phyloP scores from a whole-genome alignment of 2,888 invertebrate genomes.

The Mesochorus sp. region DNA sequence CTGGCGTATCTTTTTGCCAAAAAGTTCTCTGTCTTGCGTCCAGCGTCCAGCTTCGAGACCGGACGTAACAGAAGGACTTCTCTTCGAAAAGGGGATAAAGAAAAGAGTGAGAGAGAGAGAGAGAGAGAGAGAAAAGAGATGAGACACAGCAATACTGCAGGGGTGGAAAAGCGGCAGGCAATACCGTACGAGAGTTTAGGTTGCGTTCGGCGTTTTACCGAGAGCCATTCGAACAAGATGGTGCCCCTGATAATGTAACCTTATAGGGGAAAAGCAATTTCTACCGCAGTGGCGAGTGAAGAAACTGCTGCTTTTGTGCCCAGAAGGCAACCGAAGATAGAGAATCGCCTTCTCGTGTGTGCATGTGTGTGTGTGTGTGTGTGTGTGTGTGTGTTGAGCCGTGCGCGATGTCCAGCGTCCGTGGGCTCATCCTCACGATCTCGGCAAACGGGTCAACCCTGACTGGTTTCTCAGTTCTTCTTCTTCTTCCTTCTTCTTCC shows the following conservation, averaged over 20 bases:
- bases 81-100: not conserved
- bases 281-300: slow-evolving; percentile 64
- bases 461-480: not conserved
- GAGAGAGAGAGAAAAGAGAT: slow-evolving; percentile 19
- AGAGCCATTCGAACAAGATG: slow-evolving; percentile 81
- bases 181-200: slow-evolving; percentile 72
- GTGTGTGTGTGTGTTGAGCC: not conserved
- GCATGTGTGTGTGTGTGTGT: not conserved
- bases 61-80: not conserved
- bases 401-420: slow-evolving; percentile 22
- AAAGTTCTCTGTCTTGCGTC: slow-evolving; percentile 37
- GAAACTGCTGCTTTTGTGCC: slow-evolving; percentile 37
- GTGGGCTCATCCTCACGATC: slow-evolving; percentile 25
- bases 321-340: slow-evolving; percentile 32
- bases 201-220: slow-evolving; percentile 76
- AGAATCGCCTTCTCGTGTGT: slow-evolving; percentile 5
- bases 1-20: slow-evolving; percentile 33
- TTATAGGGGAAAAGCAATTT: slow-evolving; percentile 81
- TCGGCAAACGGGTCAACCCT: slow-evolving; percentile 31
- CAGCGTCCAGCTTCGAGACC: not conserved
- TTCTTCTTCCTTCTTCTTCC: not conserved
- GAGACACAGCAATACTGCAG: slow-evolving; percentile 62
- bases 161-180: slow-evolving; percentile 72
- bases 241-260: slow-evolving; percentile 80
- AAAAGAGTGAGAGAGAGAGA: slow-evolving; percentile 22